Evolutionary conservation across 2,888 invertebrate species (phyloP), one percentile per base, ranked within the genome.

Genomic region (Sphaerophoria taeniata): DNA sequence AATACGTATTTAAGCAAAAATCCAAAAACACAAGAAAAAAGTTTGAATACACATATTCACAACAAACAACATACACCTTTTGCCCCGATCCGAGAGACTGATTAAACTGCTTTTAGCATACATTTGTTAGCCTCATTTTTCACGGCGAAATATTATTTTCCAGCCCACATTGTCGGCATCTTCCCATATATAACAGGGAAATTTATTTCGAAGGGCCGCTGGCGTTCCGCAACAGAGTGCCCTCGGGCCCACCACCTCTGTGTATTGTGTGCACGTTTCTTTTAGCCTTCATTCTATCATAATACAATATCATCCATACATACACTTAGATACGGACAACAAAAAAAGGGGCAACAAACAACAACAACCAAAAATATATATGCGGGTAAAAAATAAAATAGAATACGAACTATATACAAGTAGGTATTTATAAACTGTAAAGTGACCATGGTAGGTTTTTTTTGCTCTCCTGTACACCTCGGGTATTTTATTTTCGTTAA

Each of bases 91-190:
- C 74, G 60, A 82, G 70, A 72, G 82, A 82, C 81, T 87, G 88
- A 88, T 88, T 88, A 88, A 87, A 88, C 85, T 81, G 83, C 87
- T 87, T 87, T 88, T 88, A 87, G 87, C 87, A 88, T 88, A 87
- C 87, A 88, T 87, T 88, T 87, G 87, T 87, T 87, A 87, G 87
- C 87, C 87, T 88, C 86, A 87, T 88, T 87, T 88, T 87, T 87
- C 87, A 87, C 87, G 84, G 88, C 87, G 87, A 87, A 87, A 87
- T 87, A 86, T 86, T 86, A 86, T 86, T 86, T 86, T 82, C 86
- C 88, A 85, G 88, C 87, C 88, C 88, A 88, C 88, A 87, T 87
- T 87, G 88, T 77, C 87, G 87, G 81, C 87, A 87, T 87, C 87
- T 82, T 86, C 86, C 86, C 81, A 82, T 82, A 86, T 82, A 86